Base-by-base conservation (phyloP, 2,888 invertebrate species). In the Zonitis immaculata region DNA sequence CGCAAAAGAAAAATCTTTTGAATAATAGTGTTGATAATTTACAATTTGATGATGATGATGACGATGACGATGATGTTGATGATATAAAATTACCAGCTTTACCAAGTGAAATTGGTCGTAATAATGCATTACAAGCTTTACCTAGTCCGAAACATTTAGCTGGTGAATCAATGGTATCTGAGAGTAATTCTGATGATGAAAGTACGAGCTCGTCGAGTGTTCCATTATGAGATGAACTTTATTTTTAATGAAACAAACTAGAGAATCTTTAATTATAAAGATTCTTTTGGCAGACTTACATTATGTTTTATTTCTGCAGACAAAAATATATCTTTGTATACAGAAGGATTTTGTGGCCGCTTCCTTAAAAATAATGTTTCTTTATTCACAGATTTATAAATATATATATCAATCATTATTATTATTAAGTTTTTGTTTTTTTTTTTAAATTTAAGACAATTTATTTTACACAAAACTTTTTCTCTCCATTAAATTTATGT, bases 151-250 rank as follows among this genome's bases (percentile, higher is more conserved):
- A 85, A 70, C 85, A 85, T 65, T 81, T 86, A 56, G 86, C 86
- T 35, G 85, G 84, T 6, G 85, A 86, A 69, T 84, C 84, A 42
- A 84, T 85, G 81, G 82, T 84, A 27, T 84, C 84, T n/a, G 85
- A 81, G 54, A 80, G 80, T 54, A 80, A 81, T 60, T 82, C 82
- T 0, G 82, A 82, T 63, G 82, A 82, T 60, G 82, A 82, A 63
- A 79, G 79, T 60, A 79, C 79, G 39, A 74, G 74, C 56, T 79
- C 78, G 6, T 80, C 79, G 30, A 69, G 68, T 75, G 78, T 8
- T 73, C 79, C 67, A 71, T 70, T 74, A 65, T 74, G 71, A 73
- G 62, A 64, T 47, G 64, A 65, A 61, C 62, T 66, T 56, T 53
- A 53, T 46, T 66, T 65, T 61, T 66, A 65, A 35, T n/a, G n/a